A percentile compares a stretch with the other conserved stretches of the same genome.
Conservation (phyloP, 2,113 vertebrate species). For the Panthera tigris region DNA sequence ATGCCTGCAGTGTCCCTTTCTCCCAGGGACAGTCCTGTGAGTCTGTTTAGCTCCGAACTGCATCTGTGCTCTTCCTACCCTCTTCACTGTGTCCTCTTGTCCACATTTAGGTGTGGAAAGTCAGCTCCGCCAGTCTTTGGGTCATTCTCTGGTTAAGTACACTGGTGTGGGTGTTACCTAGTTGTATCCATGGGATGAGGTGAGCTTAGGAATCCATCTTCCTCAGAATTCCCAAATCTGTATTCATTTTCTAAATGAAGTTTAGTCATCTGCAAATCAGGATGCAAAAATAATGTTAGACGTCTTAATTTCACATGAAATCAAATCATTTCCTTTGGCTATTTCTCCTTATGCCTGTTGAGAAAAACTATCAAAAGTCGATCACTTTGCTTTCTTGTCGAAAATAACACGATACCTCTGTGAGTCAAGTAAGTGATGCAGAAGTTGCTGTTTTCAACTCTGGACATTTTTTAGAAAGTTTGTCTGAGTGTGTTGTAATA, state of each 20-base stretch:
- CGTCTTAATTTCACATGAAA: neutral
- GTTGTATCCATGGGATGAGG: neutral
- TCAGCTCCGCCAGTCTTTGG: neutral
- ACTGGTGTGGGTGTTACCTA: neutral
- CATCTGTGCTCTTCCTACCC: neutral
- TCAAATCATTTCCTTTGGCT: neutral
- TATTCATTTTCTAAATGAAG: neutral
- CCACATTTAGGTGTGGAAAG: neutral
- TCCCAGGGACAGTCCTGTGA: neutral
- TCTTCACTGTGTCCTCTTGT: neutral
- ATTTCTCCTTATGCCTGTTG: neutral
- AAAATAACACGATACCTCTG: neutral
- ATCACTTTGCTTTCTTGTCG: neutral
- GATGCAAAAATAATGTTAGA: neutral
- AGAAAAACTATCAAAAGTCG: neutral
- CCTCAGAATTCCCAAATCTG: neutral
- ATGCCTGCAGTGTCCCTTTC: neutral
- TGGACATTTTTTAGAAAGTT: neutral
- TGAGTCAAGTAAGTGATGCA: neutral
- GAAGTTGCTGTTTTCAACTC: neutral
- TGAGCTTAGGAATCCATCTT: neutral
- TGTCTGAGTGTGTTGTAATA: neutral
- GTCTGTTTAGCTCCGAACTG: neutral
- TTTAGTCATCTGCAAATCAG: neutral
- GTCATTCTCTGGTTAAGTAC: neutral